These are phyloP conservation scores for Lapara coniferarum DNA, from an alignment of 2,888 invertebrate species.

Conservation along the genomic window DNA sequence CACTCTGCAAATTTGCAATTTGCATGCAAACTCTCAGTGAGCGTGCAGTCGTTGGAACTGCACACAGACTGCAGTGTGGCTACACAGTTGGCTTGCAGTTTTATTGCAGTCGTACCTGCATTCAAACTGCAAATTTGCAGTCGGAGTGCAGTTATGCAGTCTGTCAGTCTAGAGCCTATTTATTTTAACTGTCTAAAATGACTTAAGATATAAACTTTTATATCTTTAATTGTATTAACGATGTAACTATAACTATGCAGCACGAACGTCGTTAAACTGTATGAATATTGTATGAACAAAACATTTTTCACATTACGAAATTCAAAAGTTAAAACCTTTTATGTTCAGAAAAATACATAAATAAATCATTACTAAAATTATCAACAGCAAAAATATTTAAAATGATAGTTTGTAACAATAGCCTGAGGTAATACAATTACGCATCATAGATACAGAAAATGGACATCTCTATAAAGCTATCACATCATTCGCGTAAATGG, in stretches of 20 bases:
- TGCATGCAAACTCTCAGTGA: no score
- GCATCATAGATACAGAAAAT: no score
- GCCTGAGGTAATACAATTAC: conserved; percentile 37
- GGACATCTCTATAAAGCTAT: no score
- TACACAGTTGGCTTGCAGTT: no score
- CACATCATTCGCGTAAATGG: no score
- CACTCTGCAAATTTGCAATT: no score
- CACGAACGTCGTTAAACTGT: conserved; percentile 54
- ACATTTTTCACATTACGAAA: conserved; percentile 6
- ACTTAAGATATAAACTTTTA: not conserved
- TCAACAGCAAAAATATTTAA: conserved; percentile 28
- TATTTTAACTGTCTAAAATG: not conserved
- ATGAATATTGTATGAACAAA: conserved; percentile 44
- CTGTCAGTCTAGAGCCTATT: no score
- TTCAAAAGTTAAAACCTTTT: conserved; percentile 3
- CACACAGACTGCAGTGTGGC: no score
- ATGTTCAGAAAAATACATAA: conserved; percentile 28
- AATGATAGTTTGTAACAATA: conserved; percentile 35
- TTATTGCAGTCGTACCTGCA: no score
- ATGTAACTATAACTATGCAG: conserved; percentile 27
- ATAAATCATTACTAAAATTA: conserved; percentile 29
- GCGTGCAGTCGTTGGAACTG: no score
- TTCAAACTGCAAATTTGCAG: no score
- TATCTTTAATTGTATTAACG: conserved; percentile 32
- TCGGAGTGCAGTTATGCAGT: no score